Evolutionary conservation across 1,140 invertebrate genomes (phyloP).

Genomic region (Gonatopus flavifemur): DNA sequence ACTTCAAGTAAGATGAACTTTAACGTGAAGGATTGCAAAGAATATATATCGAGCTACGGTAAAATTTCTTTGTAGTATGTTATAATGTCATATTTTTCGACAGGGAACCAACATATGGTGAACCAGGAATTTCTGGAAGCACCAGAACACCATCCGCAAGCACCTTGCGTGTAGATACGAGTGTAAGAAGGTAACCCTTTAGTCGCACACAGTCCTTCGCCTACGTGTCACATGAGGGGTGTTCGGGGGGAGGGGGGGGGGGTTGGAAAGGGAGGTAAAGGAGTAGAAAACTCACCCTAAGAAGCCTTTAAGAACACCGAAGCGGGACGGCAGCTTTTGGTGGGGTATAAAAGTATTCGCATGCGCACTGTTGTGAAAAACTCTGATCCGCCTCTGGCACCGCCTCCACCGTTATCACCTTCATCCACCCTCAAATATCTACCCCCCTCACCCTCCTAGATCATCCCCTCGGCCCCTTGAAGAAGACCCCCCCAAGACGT

Average conservation of each 20-base stretch:
- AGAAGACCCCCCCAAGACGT: conserved; percentile 27
- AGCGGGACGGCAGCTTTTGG: conserved; percentile 36
- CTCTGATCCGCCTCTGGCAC: conserved; percentile 52
- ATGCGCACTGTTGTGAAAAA: conserved; percentile 54
- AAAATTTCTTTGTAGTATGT: no score
- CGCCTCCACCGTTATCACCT: conserved; percentile 43
- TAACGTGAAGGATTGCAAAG: no score
- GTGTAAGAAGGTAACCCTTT: no score
- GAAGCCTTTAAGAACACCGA: conserved; percentile 57
- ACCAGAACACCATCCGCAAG: conserved; percentile 25
- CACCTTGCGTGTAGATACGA: conserved; percentile 31
- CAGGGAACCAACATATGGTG: no score
- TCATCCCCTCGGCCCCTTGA: conserved; percentile 15
- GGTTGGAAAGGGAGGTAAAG: conserved; percentile 40
- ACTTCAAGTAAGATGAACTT: no score
- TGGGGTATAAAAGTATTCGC: conserved; percentile 54
- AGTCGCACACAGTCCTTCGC: conserved; percentile 1
- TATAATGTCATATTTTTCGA: no score
- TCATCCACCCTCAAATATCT: conserved; percentile 11
- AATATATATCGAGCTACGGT: no score
- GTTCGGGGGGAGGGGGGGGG: conserved; percentile 10
- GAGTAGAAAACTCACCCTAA: conserved; percentile 58
- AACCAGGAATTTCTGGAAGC: no score
- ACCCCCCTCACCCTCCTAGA: conserved; percentile 24
- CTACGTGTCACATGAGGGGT: background rate